Evolutionary conservation across 2,113 vertebrate species (phyloP).

Genomic region (Danio rerio): GRCz12tu NC_133199.1:32973001-32973500

Average conservation of each 20-base stretch:
- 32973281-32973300: slow-evolving; percentile 3
- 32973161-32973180: not conserved
- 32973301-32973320: slow-evolving; percentile 1
- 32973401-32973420: slow-evolving; percentile 24
- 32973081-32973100: too few species aligned
- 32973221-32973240: not conserved
- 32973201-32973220: not conserved
- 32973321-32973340: not conserved
- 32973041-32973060: too few species aligned
- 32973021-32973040: too few species aligned
- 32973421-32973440: not conserved
- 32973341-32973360: slow-evolving; percentile 8
- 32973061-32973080: too few species aligned
- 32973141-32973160: too few species aligned
- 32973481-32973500: slow-evolving; percentile 53
- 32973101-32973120: too few species aligned
- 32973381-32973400: not conserved
- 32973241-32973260: not conserved
- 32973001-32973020: too few species aligned
- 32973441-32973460: slow-evolving; percentile 51
- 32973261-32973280: not conserved
- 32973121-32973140: too few species aligned
- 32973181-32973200: not conserved
- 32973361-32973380: not conserved
- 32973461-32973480: slow-evolving; percentile 51